Evolutionary conservation across 2,113 vertebrate genomes (phyloP), one percentile per base, ranked within the genome.

Genomic region (Engraulis encrasicolus): DNA sequence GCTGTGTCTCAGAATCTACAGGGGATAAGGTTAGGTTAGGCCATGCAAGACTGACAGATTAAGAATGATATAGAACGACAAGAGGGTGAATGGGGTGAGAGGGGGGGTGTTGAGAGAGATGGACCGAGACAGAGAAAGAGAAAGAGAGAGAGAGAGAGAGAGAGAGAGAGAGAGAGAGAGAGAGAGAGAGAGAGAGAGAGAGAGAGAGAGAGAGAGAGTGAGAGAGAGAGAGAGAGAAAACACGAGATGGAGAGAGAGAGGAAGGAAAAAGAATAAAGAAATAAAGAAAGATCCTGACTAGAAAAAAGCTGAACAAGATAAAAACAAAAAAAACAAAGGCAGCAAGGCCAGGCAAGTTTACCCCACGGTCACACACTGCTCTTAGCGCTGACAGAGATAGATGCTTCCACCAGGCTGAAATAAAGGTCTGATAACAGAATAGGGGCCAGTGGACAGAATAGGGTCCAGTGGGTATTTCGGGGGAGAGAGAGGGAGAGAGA

Each of bases 361-460:
- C 95, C 88, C 94, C 93, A 87, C 83, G 78, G 83, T 90, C 82
- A 90, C 95, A 90, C 58, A 84, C 83, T 88, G 66, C 66, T 36
- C 66, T 74, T 27, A 2, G 11, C 31, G 27, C 66, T 74, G 66
- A 27, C 66, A 74, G 66, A 12, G 27, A 31, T 31, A 66, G 58
- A 66, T 66, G 23, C 27, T 14, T 36, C 1, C 27, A 74, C n/a
- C n/a, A n/a, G n/a, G 66, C 27, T 15, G 23, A 74, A 74, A 74
- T 74, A 74, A 34, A 15, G 66, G 0, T 31, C 66, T 34, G 66
- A 74, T 34, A 74, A 27, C 3, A 9, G 66, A 31, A 74, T 27
- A 74, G 23, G 23, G 9, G 23, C 11, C 58, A 15, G 15, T 66
- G 58, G 58, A n/a, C n/a, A n/a, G 58, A 27, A 66, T 27, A 74